A percentile compares a stretch with the other conserved stretches of the same genome.
phyloP scores from a whole-genome alignment of 2,113 vertebrate genomes.

The Rhabdornis inornatus region DNA sequence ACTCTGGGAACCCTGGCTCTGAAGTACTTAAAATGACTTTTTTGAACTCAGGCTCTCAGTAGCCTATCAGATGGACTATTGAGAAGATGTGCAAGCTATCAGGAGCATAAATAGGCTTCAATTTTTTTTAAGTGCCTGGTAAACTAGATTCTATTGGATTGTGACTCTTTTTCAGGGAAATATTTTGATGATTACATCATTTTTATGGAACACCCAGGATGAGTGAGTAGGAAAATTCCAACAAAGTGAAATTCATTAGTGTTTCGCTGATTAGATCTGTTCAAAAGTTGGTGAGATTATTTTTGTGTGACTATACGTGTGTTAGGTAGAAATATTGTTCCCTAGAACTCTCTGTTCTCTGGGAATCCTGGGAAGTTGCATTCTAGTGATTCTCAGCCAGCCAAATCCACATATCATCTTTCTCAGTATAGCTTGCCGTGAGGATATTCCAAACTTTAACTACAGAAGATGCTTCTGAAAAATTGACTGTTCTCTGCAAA shows the following conservation, averaged over 20 bases:
- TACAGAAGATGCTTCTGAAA: neutral
- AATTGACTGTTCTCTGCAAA: neutral
- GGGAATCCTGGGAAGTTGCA: neutral
- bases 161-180: neutral
- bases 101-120: neutral
- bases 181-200: neutral
- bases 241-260: neutral
- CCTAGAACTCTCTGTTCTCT: neutral
- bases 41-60: neutral
- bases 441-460: neutral
- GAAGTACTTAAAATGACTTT: neutral
- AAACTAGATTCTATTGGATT: neutral
- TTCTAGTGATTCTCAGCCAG: neutral
- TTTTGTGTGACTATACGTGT: neutral
- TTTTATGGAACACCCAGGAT: neutral
- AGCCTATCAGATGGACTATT: neutral
- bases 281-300: neutral
- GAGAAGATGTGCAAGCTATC: neutral
- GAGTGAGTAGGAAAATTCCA: neutral
- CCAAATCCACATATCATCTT: neutral
- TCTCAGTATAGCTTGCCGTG: neutral
- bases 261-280: neutral
- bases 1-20: neutral
- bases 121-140: neutral
- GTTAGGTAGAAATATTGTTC: neutral